Evolutionary conservation across 2,797 vertebrate species (phyloP), one percentile per base, ranked within the genome.

Genomic region (Acanthurus leucopareius): DNA sequence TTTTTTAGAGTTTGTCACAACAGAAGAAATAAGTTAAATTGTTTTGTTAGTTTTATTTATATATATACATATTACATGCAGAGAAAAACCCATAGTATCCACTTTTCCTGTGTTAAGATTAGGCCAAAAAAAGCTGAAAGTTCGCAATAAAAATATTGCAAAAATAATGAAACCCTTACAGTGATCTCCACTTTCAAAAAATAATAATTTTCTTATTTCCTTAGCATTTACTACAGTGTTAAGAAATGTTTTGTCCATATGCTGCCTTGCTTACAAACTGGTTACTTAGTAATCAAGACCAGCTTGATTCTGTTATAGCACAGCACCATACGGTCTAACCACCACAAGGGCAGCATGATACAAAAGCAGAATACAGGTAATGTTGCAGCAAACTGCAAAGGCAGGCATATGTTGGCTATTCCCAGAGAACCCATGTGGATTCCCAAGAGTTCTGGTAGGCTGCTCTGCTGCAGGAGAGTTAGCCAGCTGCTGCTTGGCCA

Each of bases 361-460:
- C 25, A 52, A 73, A 86, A 72, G 63, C 70, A 78, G 67, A 74
- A 61, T 16, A 72, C 69, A 69, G 82, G 81, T 83, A 81, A 83
- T 83, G 73, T 80, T 65, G 59, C 78, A 69, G 82, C 69, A 78
- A 88, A 91, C 70, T 80, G 80, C 84, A 82, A 81, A 76, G 32
- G 32, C 32, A 32, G 32, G 60, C 84, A 86, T 87, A 83, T 84
- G 81, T 48, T 76, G 74, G 59, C 64, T 83, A 68, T 82, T 89
- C 82, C 82, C 63, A n/a, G 54, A 85, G 81, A 83, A 73, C 49
- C 52, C 45, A 22, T 60, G 62, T 66, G 56, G 70, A 69, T 47
- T 80, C 86, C 84, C 71, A 48, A 32, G 84, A 80, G 87, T 17
- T 76, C 59, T 70, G 80, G 66, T 53, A 45, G 73, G 59, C 40